Base-by-base conservation (phyloP, 2,888 invertebrate genomes). In the Agonum fuliginosum region DNA sequence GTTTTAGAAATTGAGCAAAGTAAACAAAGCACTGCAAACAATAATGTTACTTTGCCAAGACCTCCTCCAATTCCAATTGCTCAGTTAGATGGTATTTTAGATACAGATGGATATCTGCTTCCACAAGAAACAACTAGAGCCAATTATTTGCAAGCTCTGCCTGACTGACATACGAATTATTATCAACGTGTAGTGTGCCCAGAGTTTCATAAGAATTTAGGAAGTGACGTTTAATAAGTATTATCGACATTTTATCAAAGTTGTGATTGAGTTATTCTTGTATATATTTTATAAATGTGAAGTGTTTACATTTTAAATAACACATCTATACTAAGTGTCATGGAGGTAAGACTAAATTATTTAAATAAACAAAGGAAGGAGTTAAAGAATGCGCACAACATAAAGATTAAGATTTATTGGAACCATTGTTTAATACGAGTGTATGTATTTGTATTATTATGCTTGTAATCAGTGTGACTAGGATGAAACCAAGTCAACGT, bases 91-190 rank as follows among this genome's bases (percentile, higher is more conserved):
- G 83, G 87, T 20, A 46, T 76, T 10, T 88, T 93, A 79, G 93
- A 94, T 83, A 88, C 90, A 0, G 92, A 91, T 20, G 93, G 93
- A 8, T 94, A 94, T 84, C 85, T 93, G 80, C 87, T 93, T 54
- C 93, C 93, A 0, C 86, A 84, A 37, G 84, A 85, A 78, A 81
- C 86, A 22, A 67, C 19, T 8, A 30, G 67, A 51, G 48, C 54
- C 10, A 37, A 76, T 67, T 87, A 87, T 83, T 81, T 87, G 75
- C 84, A 86, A 75, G 85, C 86, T n/a, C 78, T 85, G 43, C 84
- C 85, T 2, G 85, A 84, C 80, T 86, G 83, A 85, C 74, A 71
- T 10, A 30, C 27, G 30, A 6, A 27, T 27, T 54, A 27, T 5
- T 30, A 24, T 6, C 43, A 58, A 12, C 30, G 73, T n/a, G 54